A percentile compares a stretch with the other conserved stretches of the same genome.
Conservation (phyloP, 1,140 invertebrate genomes). For the Drosophila azteca region DNA sequence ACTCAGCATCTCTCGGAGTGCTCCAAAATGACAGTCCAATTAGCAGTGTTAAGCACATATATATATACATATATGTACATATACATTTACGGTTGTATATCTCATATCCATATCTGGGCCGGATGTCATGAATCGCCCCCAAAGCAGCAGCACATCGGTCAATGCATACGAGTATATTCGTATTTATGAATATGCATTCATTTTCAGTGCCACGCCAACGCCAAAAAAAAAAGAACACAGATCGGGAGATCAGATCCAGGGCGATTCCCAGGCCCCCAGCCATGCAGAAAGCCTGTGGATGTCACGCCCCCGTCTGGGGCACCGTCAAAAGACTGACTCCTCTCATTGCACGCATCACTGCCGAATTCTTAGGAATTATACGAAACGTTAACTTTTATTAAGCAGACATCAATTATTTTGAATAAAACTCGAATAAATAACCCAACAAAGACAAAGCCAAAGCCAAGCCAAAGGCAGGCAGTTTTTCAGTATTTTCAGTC, state of each 20-base stretch:
- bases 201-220: slow-evolving; percentile 66
- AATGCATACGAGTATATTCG: slow-evolving; percentile 18
- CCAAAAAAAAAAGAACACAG: slow-evolving; percentile 9
- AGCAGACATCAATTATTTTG: slow-evolving; percentile 76
- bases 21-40: slow-evolving; percentile 77
- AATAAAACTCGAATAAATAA: slow-evolving; percentile 69
- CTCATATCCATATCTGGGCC: slow-evolving; percentile 57
- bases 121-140: slow-evolving; percentile 68
- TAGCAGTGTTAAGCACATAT: slow-evolving; percentile 67
- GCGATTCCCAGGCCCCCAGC: slow-evolving; percentile 68
- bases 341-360: slow-evolving; percentile 69
- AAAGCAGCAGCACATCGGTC: slow-evolving; percentile 33
- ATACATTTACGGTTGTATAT: slow-evolving; percentile 33
- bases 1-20: slow-evolving; percentile 23
- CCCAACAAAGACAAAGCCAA: slow-evolving; percentile 26
- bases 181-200: slow-evolving; percentile 40
- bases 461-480: slow-evolving; percentile 12
- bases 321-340: slow-evolving; percentile 21
- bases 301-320: slow-evolving; percentile 33
- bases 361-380: slow-evolving; percentile 77
- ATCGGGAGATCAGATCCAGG: slow-evolving; percentile 9
- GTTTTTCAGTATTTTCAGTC: slow-evolving; percentile 2
- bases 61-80: slow-evolving; percentile 27
- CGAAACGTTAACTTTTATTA: slow-evolving; percentile 82
- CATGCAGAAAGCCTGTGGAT: slow-evolving; percentile 72